Percentiles rank a stretch among this genome's conserved stretches.
Conservation (phyloP, 2,113 vertebrate genomes). For the Accipiter cooperii region DNA sequence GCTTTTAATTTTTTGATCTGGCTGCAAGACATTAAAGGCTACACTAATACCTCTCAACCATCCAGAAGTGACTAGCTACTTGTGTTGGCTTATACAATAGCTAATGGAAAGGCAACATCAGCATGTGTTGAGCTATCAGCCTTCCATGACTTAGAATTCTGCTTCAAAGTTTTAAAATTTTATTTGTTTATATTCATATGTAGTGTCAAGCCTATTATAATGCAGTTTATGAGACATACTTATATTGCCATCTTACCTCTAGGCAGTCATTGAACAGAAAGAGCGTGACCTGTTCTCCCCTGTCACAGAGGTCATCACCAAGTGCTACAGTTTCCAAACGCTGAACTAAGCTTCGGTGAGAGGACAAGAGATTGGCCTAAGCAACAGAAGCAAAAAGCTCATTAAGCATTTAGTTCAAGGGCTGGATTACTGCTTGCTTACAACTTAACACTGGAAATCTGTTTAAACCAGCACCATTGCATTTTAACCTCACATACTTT, state of each 20-base stretch:
- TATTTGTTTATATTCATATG: neutral
- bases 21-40: neutral
- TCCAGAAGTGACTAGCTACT: neutral
- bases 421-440: neutral
- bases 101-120: neutral
- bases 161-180: neutral
- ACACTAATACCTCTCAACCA: neutral
- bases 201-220: neutral
- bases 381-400: neutral
- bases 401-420: constrained; percentile 35
- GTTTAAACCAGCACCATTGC: neutral
- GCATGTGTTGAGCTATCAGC: neutral
- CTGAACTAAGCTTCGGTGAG: constrained; percentile 90
- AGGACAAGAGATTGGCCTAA: constrained; percentile 95
- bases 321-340: constrained; percentile 89
- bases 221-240: neutral
- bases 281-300: constrained; percentile 92
- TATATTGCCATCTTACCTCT: constrained; percentile 76
- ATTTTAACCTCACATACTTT: neutral
- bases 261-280: constrained; percentile 98
- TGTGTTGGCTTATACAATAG: neutral
- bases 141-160: neutral
- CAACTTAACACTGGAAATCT: constrained; percentile 7
- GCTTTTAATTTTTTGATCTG: neutral
- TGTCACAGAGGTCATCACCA: constrained; percentile 92